Conservation (phyloP, 2,113 vertebrate genomes). For the Urocolius indicus region DNA sequence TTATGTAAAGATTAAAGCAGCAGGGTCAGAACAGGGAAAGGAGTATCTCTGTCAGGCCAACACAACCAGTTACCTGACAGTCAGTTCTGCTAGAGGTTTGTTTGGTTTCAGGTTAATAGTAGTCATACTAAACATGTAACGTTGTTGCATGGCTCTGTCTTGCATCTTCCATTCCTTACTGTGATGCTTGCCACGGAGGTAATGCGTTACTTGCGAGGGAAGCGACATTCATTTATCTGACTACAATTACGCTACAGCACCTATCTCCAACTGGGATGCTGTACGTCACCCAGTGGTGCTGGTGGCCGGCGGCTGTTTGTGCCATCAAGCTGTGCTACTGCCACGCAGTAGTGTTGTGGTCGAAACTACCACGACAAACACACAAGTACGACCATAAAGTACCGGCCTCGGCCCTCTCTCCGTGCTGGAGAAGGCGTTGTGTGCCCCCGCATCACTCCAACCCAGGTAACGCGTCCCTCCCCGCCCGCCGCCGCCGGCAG, state of each 20-base stretch:
- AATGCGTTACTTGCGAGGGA: neutral
- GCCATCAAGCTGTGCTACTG: neutral
- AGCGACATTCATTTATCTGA: neutral
- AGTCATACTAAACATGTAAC: neutral
- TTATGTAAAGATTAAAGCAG: neutral
- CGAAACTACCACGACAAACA: neutral
- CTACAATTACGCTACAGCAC: neutral
- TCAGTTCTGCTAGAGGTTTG: neutral
- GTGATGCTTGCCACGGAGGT: neutral
- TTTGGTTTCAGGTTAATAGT: neutral
- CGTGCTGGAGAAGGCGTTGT: neutral
- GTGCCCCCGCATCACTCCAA: neutral
- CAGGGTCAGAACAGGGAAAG: neutral
- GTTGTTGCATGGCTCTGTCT: neutral
- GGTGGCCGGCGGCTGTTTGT: neutral
- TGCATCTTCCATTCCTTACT: neutral
- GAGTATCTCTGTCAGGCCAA: neutral
- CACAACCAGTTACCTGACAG: neutral
- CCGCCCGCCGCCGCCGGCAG: too few species aligned
- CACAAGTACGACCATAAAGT: rapidly evolving
- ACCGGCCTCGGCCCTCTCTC: neutral
- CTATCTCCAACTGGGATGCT: neutral
- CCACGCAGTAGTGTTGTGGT: neutral
- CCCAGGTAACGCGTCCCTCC: neutral
- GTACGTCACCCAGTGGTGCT: neutral